A percentile compares a stretch with the other conserved stretches of the same genome.
phyloP scores from a whole-genome alignment of 1,140 invertebrate species.

The Cardiocondyla obscurior region DNA sequence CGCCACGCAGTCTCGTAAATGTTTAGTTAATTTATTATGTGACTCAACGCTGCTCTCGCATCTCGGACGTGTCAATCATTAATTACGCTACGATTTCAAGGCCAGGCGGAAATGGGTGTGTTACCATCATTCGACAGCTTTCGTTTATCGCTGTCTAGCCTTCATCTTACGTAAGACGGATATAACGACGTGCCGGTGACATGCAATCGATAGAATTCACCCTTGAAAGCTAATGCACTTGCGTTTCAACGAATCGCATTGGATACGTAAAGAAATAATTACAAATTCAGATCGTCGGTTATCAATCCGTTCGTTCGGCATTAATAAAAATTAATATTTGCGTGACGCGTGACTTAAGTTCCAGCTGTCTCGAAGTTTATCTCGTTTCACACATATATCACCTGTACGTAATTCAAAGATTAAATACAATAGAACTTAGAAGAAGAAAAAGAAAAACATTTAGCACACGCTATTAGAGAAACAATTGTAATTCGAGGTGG shows the following conservation, averaged over 20 bases:
- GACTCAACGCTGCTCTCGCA: background rate
- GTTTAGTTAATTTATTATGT: background rate
- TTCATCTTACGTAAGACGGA: slow-evolving; percentile 61
- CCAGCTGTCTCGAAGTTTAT: too few relatives aligned
- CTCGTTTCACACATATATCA: too few relatives aligned
- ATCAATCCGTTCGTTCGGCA: background rate
- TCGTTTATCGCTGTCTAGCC: slow-evolving; percentile 51
- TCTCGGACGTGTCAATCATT: background rate
- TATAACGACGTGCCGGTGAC: slow-evolving; percentile 16
- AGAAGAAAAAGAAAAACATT: too few relatives aligned
- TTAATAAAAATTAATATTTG: background rate
- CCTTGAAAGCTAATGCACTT: background rate
- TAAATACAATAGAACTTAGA: too few relatives aligned
- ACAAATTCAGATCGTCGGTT: background rate
- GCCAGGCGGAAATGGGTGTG: slow-evolving; percentile 59
- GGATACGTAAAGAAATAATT: background rate
- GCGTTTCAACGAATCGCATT: background rate
- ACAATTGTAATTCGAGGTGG: background rate
- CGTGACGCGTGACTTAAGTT: too few relatives aligned
- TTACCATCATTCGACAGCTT: slow-evolving; percentile 44
- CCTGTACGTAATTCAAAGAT: too few relatives aligned
- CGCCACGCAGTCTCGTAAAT: background rate
- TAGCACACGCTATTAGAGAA: too few relatives aligned
- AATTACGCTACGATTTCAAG: slow-evolving; percentile 53
- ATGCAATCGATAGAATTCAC: slow-evolving; percentile 14